phyloP scores from a whole-genome alignment of 2,797 vertebrate genomes.

The Momotus momota region DNA sequence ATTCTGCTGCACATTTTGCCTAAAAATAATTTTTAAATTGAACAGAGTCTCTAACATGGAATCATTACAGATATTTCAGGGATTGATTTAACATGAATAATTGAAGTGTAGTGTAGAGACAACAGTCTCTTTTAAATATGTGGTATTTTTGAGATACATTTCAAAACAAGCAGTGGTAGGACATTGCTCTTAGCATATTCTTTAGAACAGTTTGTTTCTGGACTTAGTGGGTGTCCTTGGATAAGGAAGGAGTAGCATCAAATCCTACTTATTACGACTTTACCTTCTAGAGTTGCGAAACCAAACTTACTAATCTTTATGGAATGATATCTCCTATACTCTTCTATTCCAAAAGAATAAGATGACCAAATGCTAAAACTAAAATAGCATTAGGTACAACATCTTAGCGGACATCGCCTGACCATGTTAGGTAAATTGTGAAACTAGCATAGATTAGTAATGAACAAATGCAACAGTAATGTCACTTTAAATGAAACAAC shows the following conservation, averaged over 20 bases:
- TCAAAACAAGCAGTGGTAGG: neutral
- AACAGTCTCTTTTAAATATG: constrained; percentile 26
- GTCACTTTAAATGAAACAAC: neutral
- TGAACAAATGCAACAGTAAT: neutral
- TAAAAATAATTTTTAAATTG: constrained; percentile 72
- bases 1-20: constrained; percentile 46
- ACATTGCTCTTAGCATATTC: neutral
- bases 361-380: neutral
- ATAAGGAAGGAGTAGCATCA: neutral
- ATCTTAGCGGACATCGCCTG: neutral
- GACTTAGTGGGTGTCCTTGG: neutral
- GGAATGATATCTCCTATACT: neutral
- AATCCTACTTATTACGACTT: neutral
- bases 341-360: neutral
- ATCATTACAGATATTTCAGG: constrained; percentile 63
- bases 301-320: neutral
- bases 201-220: neutral
- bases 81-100: constrained; percentile 67
- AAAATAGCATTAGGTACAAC: neutral
- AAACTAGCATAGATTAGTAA: neutral
- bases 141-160: neutral
- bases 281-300: neutral
- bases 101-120: constrained; percentile 39
- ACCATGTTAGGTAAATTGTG: neutral
- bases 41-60: neutral